Percentiles rank a stretch among this genome's conserved stretches.
These are phyloP conservation scores for Mesocricetus auratus DNA, from an alignment of 2,113 vertebrate species.

Conservation along the genomic window DNA sequence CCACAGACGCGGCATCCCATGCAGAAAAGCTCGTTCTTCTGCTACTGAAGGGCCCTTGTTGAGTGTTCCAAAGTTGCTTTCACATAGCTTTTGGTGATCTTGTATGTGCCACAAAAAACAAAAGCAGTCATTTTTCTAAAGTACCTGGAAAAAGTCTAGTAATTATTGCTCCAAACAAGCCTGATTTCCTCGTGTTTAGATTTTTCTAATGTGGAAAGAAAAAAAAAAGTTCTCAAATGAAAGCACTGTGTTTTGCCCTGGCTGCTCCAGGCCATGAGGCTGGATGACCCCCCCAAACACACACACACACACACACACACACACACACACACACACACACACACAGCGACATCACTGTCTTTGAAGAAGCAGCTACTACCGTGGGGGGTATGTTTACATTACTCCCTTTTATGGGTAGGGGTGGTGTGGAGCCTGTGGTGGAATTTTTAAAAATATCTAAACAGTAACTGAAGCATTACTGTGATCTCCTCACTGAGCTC, in stretches of 20 bases:
- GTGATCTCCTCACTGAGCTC: constrained; percentile 68
- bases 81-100: constrained; percentile 6
- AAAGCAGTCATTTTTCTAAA: constrained; percentile 73
- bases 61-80: constrained; percentile 31
- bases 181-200: constrained; percentile 73
- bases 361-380: constrained; percentile 57
- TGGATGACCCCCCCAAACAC: neutral
- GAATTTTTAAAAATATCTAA: constrained; percentile 57
- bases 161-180: constrained; percentile 78
- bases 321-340: too few species aligned
- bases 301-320: too few species aligned
- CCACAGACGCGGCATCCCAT: neutral
- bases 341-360: neutral
- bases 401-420: constrained; percentile 68
- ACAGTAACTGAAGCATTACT: constrained; percentile 64
- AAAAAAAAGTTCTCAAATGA: constrained; percentile 68
- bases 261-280: neutral
- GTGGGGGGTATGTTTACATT: constrained; percentile 65
- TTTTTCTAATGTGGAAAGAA: constrained; percentile 75
- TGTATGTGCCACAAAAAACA: neutral
- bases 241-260: constrained; percentile 51
- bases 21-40: neutral
- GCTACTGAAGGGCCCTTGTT: neutral
- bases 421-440: neutral
- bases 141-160: constrained; percentile 62